phyloP scores from a whole-genome alignment of 2,888 invertebrate species.

The Andricus quercusramuli region DNA sequence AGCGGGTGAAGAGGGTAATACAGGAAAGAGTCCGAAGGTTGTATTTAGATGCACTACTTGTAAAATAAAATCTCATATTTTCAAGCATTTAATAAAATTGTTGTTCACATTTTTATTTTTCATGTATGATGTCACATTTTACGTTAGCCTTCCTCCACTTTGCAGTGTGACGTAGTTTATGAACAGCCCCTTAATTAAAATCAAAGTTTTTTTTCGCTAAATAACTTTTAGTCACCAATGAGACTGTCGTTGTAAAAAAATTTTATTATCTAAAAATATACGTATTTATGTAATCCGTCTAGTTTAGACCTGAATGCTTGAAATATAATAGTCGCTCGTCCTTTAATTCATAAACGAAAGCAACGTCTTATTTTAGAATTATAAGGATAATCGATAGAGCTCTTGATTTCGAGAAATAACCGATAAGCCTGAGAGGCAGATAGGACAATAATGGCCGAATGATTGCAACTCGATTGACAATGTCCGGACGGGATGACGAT shows the following conservation, averaged over 20 bases:
- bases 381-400: constrained; percentile 47
- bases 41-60: no score
- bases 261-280: neutral
- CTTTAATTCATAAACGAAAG: neutral
- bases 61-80: no score
- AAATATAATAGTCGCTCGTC: neutral
- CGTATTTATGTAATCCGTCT: neutral
- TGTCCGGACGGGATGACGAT: constrained; percentile 60
- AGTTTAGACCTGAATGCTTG: neutral
- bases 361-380: neutral
- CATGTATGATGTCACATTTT: no score
- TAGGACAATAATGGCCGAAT: neutral
- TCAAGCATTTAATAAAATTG: no score
- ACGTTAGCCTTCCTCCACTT: no score
- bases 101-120: no score
- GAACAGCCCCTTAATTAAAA: neutral
- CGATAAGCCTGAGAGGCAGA: neutral
- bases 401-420: constrained; percentile 47
- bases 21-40: no score
- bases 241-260: neutral
- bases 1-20: no score
- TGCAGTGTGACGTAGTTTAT: no score
- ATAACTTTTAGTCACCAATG: neutral
- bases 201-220: neutral
- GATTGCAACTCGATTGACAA: constrained; percentile 57